Conservation (phyloP, 2,797 vertebrate species). For the Coilia nasus region DNA sequence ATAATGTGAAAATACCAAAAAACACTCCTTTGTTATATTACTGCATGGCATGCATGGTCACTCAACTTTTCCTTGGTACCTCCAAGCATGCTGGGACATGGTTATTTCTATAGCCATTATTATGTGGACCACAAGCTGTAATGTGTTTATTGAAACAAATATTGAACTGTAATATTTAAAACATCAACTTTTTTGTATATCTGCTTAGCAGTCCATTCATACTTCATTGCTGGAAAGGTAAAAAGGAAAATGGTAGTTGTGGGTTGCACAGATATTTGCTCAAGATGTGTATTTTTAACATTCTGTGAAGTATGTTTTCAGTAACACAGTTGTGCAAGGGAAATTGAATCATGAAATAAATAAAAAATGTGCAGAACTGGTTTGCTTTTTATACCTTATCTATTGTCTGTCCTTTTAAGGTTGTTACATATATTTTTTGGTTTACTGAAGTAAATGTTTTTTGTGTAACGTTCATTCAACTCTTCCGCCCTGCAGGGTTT, state of each 20-base stretch:
- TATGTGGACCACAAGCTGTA: neutral
- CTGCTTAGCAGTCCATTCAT: neutral
- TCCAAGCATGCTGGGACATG: neutral
- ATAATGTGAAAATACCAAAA: conserved; percentile 1
- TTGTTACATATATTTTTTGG: neutral
- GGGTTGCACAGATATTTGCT: neutral
- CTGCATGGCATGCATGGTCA: neutral
- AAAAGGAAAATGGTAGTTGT: neutral
- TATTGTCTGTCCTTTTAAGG: neutral
- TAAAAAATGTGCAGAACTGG: neutral
- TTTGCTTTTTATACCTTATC: neutral
- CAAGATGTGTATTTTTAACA: neutral
- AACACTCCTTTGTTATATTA: neutral
- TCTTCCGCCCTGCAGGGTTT: too few species aligned
- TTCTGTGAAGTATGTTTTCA: neutral
- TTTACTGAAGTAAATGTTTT: too few species aligned
- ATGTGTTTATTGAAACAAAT: too few species aligned
- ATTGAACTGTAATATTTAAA: neutral
- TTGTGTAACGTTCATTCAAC: too few species aligned
- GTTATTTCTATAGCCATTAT: neutral
- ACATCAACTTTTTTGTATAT: neutral
- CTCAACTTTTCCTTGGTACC: neutral
- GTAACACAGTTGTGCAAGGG: neutral
- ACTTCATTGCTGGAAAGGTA: neutral
- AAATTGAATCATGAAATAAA: neutral